A percentile compares a stretch with the other conserved stretches of the same genome.
Conservation (phyloP, 2,888 invertebrate species). For the Erannis defoliaria region DNA sequence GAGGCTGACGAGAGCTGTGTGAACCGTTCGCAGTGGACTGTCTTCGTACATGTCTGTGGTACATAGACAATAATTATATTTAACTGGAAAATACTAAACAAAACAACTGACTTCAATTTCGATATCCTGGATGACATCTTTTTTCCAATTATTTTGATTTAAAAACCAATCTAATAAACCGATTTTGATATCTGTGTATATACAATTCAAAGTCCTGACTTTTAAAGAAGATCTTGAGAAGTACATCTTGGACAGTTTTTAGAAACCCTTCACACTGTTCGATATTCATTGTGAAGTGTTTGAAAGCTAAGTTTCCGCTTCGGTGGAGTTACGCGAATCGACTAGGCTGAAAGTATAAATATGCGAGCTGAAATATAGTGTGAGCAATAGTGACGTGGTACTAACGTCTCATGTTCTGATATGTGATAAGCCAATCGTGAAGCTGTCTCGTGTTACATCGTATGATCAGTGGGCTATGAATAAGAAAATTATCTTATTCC, state of each 20-base stretch:
- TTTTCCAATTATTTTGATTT: too few species aligned
- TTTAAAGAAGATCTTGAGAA: too few species aligned
- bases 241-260: slow-evolving; percentile 1
- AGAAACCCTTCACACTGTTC: slow-evolving; percentile 6
- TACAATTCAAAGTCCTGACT: too few species aligned
- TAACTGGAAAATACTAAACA: too few species aligned
- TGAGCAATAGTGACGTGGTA: background rate
- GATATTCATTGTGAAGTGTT: slow-evolving; percentile 3
- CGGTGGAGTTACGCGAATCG: background rate
- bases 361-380: background rate
- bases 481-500: background rate
- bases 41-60: too few species aligned
- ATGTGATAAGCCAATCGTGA: background rate
- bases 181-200: too few species aligned
- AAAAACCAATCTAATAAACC: too few species aligned
- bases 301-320: background rate
- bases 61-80: too few species aligned
- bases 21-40: too few species aligned
- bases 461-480: background rate
- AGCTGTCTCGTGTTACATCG: background rate
- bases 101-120: too few species aligned
- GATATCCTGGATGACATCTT: too few species aligned
- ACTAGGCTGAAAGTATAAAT: background rate
- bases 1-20: too few species aligned
- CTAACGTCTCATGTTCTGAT: slow-evolving; percentile 1